Conservation (phyloP, 1,140 invertebrate species). For the Scaptomyza hsui region DNA sequence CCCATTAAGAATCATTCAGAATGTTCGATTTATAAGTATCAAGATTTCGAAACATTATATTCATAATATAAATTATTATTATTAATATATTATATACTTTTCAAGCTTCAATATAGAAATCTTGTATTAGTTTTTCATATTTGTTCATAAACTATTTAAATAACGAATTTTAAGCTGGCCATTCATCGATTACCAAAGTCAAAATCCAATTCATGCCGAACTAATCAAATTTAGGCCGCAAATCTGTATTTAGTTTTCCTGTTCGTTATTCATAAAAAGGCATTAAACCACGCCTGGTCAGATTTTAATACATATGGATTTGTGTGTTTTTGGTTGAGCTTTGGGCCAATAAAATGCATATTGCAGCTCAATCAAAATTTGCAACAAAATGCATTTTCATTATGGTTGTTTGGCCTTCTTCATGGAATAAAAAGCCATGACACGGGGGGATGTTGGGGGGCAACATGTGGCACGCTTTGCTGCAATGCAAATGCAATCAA, state of each 20-base stretch:
- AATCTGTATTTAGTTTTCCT: not conserved
- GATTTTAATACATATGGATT: slow-evolving; percentile 9
- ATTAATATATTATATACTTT: no score
- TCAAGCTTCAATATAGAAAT: no score
- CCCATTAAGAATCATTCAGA: no score
- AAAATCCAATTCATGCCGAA: not conserved
- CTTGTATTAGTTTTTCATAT: no score
- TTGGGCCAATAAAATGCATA: slow-evolving; percentile 42
- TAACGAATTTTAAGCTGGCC: no score
- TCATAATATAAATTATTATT: no score
- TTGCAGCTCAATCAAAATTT: slow-evolving; percentile 52
- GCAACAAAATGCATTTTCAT: slow-evolving; percentile 55
- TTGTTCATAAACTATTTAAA: no score
- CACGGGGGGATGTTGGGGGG: not conserved
- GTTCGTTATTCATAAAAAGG: not conserved
- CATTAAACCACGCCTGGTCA: slow-evolving; percentile 11
- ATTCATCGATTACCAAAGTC: not conserved
- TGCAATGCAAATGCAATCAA: slow-evolving; percentile 56
- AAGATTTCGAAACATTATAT: no score
- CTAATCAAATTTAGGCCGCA: slow-evolving; percentile 32
- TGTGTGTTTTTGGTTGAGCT: no score
- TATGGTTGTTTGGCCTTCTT: slow-evolving; percentile 16
- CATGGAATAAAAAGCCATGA: slow-evolving; percentile 23
- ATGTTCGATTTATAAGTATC: no score
- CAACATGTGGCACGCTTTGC: not conserved